Evolutionary conservation across 2,113 vertebrate species (phyloP), one percentile per base, ranked within the genome.

Genomic region (Salvelinus fontinalis): DNA sequence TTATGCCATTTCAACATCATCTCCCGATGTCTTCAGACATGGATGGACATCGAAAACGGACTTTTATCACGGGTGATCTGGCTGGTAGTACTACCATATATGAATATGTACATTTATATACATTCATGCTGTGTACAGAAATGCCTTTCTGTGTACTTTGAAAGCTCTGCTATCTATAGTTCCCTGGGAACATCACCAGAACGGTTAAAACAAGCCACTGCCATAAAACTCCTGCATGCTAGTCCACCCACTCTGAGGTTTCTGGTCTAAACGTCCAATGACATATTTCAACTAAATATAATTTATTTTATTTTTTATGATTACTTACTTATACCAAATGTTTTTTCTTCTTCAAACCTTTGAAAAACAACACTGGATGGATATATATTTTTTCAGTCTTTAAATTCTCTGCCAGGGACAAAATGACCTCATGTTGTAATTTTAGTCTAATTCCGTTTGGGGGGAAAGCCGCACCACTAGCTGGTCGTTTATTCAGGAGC

Each of bases 391-490:
- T 79, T 27, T 62, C 73, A 68, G 76, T 89, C 79, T 79, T 83
- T 85, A 84, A 80, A 78, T 85, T 80, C 81, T 70, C 73, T 83
- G 87, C 84, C 86, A 89, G 78, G 62, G 71, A 44, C 82, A 75
- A 81, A 84, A 79, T 91, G 89, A 92, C 89, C 87, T 92, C 92
- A 89, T 81, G 86, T 83, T 84, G 86, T 83, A 89, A 91, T 91
- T 90, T 89, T 75, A 82, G 71, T 88, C 88, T 85, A 84, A 90
- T 89, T 91, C 84, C 83, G 76, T 89, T 89, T 86, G 65, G 68
- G 81, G 73, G 77, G 81, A 57, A 70, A 20, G 76, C 72, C 67
- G 84, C 73, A 66, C 1, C 75, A 77, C 31, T 68, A 80, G 81
- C 80, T 73, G 81, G 74, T 75, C 75, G 78, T 89, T 73, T 85